phyloP scores from a whole-genome alignment of 2,888 invertebrate genomes.

The Erebia epiphron region DNA sequence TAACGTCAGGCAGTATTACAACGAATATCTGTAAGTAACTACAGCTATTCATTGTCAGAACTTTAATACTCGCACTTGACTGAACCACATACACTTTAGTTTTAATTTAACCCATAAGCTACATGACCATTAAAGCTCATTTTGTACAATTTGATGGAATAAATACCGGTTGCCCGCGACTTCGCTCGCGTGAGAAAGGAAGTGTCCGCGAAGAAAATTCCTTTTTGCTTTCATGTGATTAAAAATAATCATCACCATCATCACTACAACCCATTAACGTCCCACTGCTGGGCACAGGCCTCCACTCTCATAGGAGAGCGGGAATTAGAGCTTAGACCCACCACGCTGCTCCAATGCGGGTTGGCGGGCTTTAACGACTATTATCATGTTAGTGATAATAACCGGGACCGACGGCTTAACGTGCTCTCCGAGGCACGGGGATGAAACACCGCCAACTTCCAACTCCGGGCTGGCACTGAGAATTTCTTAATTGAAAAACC shows the following conservation, averaged over 20 bases:
- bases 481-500: no score
- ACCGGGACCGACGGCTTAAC: no score
- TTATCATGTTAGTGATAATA: no score
- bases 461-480: no score
- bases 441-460: no score
- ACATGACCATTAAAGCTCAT: slow-evolving; percentile 24
- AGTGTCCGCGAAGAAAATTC: not conserved
- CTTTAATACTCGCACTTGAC: slow-evolving; percentile 18
- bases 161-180: slow-evolving; percentile 23
- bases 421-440: no score
- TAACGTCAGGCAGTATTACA: not conserved
- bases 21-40: not conserved
- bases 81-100: slow-evolving; percentile 16
- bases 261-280: no score
- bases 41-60: not conserved
- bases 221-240: slow-evolving; percentile 12
- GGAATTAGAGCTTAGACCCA: no score
- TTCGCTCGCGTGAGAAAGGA: slow-evolving; percentile 24
- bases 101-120: slow-evolving; percentile 27
- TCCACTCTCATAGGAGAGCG: no score
- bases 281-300: no score
- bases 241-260: not conserved
- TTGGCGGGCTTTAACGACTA: no score
- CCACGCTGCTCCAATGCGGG: no score
- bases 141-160: slow-evolving; percentile 26